A percentile compares a stretch with the other conserved stretches of the same genome.
phyloP scores from a whole-genome alignment of 2,797 vertebrate genomes.

The Aulostomus chinensis region DNA sequence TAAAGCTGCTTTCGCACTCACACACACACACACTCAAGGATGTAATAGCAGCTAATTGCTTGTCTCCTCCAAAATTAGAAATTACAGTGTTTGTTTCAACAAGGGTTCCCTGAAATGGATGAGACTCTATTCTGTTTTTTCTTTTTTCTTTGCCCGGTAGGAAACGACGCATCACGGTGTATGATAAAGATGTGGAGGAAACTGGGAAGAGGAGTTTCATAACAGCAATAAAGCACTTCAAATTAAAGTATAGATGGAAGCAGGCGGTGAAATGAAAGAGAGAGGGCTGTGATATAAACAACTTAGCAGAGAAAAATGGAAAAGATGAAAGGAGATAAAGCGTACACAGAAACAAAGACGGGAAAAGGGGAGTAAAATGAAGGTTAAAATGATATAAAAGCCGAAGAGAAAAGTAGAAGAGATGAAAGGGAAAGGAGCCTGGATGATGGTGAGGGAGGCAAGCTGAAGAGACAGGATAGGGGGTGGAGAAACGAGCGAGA shows the following conservation, averaged over 20 bases:
- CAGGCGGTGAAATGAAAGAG: too few relatives aligned
- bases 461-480: constrained; percentile 2
- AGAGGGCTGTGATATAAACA: too few relatives aligned
- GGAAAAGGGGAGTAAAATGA: neutral
- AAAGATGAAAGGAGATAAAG: neutral
- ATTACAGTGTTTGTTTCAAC: constrained; percentile 45
- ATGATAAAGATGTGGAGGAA: constrained; percentile 30
- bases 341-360: neutral
- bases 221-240: constrained; percentile 16
- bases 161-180: constrained; percentile 4
- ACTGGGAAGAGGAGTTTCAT: constrained; percentile 26
- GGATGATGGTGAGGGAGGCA: neutral
- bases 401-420: constrained; percentile 7
- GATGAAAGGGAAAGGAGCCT: constrained; percentile 5
- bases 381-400: constrained; percentile 13
- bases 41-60: constrained; percentile 73
- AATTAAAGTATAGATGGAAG: too few relatives aligned
- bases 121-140: constrained; percentile 8
- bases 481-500: constrained; percentile 41
- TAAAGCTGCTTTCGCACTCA: constrained; percentile 49
- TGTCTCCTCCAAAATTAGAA: constrained; percentile 61
- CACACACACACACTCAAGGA: constrained; percentile 50
- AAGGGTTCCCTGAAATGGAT: constrained; percentile 35
- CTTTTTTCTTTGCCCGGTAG: constrained; percentile 4
- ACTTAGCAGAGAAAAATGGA: too few relatives aligned